Conservation (phyloP, 2,797 vertebrate genomes). For the Girardinus metallicus region DNA sequence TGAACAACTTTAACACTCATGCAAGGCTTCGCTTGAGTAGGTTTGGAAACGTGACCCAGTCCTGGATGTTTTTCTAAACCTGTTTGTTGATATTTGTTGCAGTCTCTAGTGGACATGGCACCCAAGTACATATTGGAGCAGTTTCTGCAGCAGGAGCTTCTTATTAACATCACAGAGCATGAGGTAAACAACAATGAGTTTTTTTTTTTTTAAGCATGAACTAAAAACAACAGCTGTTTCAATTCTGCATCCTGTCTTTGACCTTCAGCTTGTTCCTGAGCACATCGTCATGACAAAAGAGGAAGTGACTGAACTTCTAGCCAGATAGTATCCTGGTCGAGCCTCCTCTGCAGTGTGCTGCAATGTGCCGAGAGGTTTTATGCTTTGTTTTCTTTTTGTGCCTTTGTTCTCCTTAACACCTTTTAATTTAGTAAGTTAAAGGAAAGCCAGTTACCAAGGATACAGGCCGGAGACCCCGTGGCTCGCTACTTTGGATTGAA, state of each 20-base stretch:
- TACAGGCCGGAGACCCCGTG: conserved; percentile 96
- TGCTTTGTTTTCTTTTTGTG: accelerated
- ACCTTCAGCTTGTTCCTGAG: conserved; percentile 91
- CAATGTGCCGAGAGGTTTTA: background rate
- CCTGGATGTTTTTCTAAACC: background rate
- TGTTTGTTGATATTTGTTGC: conserved; percentile 10
- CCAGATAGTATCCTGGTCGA: conserved; percentile 94
- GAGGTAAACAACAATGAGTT: conserved; percentile 84
- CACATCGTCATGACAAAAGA: conserved; percentile 99
- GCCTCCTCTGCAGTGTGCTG: background rate
- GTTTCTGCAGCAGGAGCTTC: conserved; percentile 96
- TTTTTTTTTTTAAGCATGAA: background rate
- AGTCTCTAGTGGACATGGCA: conserved; percentile 98
- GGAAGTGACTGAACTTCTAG: conserved; percentile 92
- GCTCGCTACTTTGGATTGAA: conserved; percentile 98
- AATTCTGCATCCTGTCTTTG: conserved; percentile 8
- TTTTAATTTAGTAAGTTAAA: conserved; percentile 88
- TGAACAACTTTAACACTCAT: conserved; percentile 30
- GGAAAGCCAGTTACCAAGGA: conserved; percentile 96
- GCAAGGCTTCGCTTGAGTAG: background rate
- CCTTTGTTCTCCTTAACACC: conserved; percentile 40
- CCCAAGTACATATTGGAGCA: conserved; percentile 98
- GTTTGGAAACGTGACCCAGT: background rate
- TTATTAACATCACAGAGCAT: conserved; percentile 98
- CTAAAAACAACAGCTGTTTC: background rate